Evolutionary conservation across 2,888 invertebrate genomes (phyloP), one percentile per base, ranked within the genome.

Genomic region (Orchesella flavescens): DNA sequence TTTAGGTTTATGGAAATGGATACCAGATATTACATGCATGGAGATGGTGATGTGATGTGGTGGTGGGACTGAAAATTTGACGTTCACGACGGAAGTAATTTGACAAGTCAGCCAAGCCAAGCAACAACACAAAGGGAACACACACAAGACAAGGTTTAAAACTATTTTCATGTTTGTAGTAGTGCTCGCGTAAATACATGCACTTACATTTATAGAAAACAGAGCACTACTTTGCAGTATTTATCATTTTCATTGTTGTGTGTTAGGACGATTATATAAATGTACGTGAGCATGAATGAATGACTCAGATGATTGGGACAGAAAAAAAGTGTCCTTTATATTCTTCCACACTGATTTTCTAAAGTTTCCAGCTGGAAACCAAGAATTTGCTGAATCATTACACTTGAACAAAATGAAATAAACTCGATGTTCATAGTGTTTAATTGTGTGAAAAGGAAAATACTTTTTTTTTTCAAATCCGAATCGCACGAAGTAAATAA

Each of bases 71-170:
- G 61, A 23, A 69, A 71, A 44, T 79, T 79, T 72, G 71, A 79
- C 78, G 71, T 79, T 68, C 72, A 79, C 79, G 79, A 79, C 79
- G 79, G 79, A 79, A 79, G 79, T 79, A 72, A 79, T 79, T 79
- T 79, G 79, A 79, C 79, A 79, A 79, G 79, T 79, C 73, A 73
- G 72, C 79, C 43, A 73, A 79, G 65, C 79, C 55, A 34, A 73
- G 59, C 59, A 73, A 59, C 61, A 73, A 43, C 21, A 34, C 34
- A 34, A 34, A 34, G 34, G 34, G 34, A 34, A 34, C 34, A 34
- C 34, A 34, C 34, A 34, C 34, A 34, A 34, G 34, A 34, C 34
- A 7, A 34, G 34, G 34, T 34, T 34, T 34, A 34, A 34, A 34
- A 4, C 3, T 34, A 34, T 34, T 34, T 34, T 34, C 7, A 34